These are phyloP conservation scores for Spodoptera exigua DNA, from an alignment of 2,888 invertebrate genomes.

Conservation along the genomic window DNA sequence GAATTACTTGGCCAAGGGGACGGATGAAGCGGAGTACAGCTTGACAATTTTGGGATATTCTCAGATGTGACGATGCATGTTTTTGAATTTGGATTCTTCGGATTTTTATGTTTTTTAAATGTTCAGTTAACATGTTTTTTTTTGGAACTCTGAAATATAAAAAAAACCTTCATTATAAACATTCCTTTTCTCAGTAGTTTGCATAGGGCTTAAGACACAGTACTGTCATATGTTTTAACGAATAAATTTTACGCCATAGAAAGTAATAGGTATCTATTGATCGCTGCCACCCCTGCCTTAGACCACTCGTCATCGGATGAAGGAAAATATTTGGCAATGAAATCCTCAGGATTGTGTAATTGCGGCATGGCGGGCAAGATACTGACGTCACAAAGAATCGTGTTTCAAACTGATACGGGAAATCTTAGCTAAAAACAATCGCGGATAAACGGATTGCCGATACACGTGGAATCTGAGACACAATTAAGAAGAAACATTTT, in stretches of 20 bases:
- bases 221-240: too few relatives aligned
- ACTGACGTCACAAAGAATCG: conserved; percentile 61
- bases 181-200: too few relatives aligned
- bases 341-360: conserved; percentile 82
- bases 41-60: too few relatives aligned
- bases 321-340: conserved; percentile 87
- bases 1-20: conserved; percentile 53
- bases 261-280: too few relatives aligned
- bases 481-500: conserved; percentile 51
- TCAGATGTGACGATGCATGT: too few relatives aligned
- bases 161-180: too few relatives aligned
- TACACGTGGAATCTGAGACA: conserved; percentile 44
- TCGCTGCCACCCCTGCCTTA: conserved; percentile 50
- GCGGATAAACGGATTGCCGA: conserved; percentile 52
- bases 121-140: too few relatives aligned
- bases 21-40: conserved; percentile 38
- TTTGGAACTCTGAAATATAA: too few relatives aligned
- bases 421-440: conserved; percentile 57
- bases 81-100: too few relatives aligned
- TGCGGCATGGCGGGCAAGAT: conserved; percentile 65
- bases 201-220: too few relatives aligned
- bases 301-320: conserved; percentile 68
- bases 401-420: conserved; percentile 50
- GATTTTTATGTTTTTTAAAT: too few relatives aligned
- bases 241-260: too few relatives aligned